phyloP scores from a whole-genome alignment of 2,888 invertebrate species.

The Cenopis cana region DNA sequence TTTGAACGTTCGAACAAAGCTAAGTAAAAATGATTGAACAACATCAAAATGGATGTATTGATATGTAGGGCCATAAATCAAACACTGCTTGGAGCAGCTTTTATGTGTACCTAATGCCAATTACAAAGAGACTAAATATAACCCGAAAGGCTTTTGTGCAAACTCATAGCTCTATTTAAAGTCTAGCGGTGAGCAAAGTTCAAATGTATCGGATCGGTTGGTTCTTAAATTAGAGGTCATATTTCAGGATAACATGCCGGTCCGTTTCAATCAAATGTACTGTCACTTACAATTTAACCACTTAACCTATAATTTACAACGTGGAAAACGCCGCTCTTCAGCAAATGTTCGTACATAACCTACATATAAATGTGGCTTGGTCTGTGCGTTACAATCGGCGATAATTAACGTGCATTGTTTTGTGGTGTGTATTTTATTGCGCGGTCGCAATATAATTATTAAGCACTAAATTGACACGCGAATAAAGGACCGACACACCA shows the following conservation, averaged over 20 bases:
- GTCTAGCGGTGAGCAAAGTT: slow-evolving; percentile 15
- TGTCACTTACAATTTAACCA: slow-evolving; percentile 40
- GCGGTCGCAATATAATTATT: slow-evolving; percentile 17
- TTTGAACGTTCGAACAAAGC: too few species aligned
- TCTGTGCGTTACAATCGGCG: slow-evolving; percentile 37
- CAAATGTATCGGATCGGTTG: background rate
- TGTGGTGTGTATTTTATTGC: slow-evolving; percentile 39
- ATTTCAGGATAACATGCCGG: slow-evolving; percentile 23
- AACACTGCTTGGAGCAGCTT: too few species aligned
- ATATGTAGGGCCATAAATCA: too few species aligned
- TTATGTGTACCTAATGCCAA: too few species aligned
- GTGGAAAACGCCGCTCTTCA: slow-evolving; percentile 25
- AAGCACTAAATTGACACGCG: slow-evolving; percentile 10
- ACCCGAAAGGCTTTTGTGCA: background rate
- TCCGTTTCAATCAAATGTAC: slow-evolving; percentile 34
- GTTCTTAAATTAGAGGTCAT: slow-evolving; percentile 9
- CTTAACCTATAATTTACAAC: slow-evolving; percentile 37
- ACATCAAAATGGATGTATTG: too few species aligned
- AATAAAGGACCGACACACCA: background rate
- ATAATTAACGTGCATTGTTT: slow-evolving; percentile 45
- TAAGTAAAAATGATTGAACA: too few species aligned
- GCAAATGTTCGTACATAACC: slow-evolving; percentile 15
- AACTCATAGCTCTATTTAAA: background rate
- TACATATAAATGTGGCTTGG: slow-evolving; percentile 7
- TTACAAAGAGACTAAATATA: background rate